Conservation (phyloP, 2,888 invertebrate species). For the Hydraecia micacea region DNA sequence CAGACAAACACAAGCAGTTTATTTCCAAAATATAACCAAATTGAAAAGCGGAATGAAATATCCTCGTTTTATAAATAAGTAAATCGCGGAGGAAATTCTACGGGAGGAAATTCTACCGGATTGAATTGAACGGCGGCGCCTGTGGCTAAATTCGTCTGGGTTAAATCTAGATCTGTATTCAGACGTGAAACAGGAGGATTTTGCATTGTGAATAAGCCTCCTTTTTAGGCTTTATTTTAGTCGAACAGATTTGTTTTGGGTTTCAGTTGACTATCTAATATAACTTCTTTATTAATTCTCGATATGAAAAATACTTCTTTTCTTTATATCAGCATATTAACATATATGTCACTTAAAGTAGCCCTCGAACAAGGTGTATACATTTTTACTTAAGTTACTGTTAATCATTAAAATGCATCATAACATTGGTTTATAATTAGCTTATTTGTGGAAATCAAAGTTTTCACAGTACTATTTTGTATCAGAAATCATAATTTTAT, state of each 20-base stretch:
- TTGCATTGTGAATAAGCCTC: not conserved
- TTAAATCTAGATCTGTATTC: slow-evolving; percentile 36
- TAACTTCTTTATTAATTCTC: not conserved
- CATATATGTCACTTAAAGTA: not conserved
- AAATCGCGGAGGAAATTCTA: slow-evolving; percentile 9
- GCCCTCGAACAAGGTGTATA: too few species aligned
- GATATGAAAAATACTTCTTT: not conserved
- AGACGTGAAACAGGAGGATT: not conserved
- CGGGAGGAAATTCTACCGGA: slow-evolving; percentile 10
- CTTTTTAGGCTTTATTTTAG: not conserved
- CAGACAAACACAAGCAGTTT: not conserved
- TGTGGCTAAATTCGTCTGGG: slow-evolving; percentile 30
- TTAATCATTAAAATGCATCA: too few species aligned
- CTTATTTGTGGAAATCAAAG: not conserved
- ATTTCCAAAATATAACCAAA: slow-evolving; percentile 6
- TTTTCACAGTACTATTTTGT: not conserved
- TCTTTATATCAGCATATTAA: not conserved
- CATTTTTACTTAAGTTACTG: too few species aligned
- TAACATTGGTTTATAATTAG: too few species aligned
- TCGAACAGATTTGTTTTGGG: not conserved
- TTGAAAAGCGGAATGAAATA: slow-evolving; percentile 1
- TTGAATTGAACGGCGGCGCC: not conserved
- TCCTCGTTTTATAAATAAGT: slow-evolving; percentile 6
- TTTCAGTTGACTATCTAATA: not conserved
- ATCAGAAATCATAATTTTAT: slow-evolving; percentile 1